phyloP scores from a whole-genome alignment of 2,888 invertebrate species.

The Iselma pallidipennis region DNA sequence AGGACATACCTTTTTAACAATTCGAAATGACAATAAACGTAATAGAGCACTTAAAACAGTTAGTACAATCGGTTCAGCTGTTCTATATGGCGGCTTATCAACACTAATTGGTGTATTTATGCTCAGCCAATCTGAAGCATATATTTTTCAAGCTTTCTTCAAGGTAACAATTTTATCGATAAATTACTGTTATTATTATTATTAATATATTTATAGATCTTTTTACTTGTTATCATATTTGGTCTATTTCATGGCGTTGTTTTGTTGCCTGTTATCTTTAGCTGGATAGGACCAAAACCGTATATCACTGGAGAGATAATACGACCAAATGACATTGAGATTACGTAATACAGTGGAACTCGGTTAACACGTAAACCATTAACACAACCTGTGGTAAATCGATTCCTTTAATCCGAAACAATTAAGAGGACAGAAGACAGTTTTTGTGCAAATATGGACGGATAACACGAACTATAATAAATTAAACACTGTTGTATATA shows the following conservation, averaged over 20 bases:
- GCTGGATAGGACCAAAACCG: conserved; percentile 70
- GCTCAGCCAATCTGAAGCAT: conserved; percentile 71
- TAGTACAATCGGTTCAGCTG: conserved; percentile 74
- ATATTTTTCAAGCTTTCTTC: conserved; percentile 76
- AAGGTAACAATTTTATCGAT: conserved; percentile 54
- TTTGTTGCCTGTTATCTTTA: conserved; percentile 75
- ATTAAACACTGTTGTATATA: too few relatives aligned
- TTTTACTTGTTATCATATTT: conserved; percentile 74
- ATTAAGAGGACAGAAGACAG: too few relatives aligned
- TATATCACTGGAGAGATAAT: conserved; percentile 43
- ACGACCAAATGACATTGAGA: conserved; percentile 32
- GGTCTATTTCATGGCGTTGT: conserved; percentile 79
- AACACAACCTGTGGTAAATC: too few relatives aligned
- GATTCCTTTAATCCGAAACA: too few relatives aligned
- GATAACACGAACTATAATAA: too few relatives aligned
- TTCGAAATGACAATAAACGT: conserved; percentile 59
- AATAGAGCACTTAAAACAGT: conserved; percentile 68
- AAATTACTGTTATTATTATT: neutral
- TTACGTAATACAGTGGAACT: conserved; percentile 17
- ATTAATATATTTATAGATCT: conserved; percentile 63
- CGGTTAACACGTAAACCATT: too few relatives aligned
- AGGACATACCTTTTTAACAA: conserved; percentile 77
- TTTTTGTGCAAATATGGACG: too few relatives aligned
- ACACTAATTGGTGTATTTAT: conserved; percentile 74
- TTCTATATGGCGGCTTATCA: conserved; percentile 76